Percentiles rank a stretch among this genome's conserved stretches.
phyloP scores from a whole-genome alignment of 2,113 vertebrate genomes.

The Himantopus leucocephalus region DNA sequence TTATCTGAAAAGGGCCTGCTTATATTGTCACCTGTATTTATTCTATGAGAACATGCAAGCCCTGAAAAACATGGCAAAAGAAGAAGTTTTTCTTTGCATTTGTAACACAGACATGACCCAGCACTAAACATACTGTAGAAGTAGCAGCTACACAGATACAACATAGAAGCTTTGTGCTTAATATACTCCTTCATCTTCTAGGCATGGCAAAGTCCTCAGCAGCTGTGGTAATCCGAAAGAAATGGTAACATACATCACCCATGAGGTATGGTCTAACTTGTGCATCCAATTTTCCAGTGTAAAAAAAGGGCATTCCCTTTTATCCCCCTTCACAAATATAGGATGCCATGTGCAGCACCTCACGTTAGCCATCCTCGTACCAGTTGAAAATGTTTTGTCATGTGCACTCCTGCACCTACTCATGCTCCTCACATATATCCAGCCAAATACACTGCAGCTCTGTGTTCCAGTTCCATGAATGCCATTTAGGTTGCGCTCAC shows the following conservation, averaged over 20 bases:
- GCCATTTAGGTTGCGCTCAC: not conserved
- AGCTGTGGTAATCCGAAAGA: constrained; percentile 7
- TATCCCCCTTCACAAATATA: constrained; percentile 4
- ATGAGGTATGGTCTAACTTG: constrained; percentile 34
- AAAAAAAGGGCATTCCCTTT: constrained; percentile 22
- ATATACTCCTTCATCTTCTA: not conserved
- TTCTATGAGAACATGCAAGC: not conserved
- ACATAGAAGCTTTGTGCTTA: constrained; percentile 37
- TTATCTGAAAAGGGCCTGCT: not conserved
- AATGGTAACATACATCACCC: not conserved
- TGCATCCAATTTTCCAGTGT: constrained; percentile 62
- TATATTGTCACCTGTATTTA: not conserved
- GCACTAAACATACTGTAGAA: not conserved
- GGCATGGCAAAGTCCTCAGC: constrained; percentile 26
- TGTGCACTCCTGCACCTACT: not conserved
- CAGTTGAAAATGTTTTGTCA: not conserved
- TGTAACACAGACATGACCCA: not conserved
- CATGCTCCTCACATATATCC: not conserved
- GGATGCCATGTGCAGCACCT: constrained; percentile 20
- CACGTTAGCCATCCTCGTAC: not conserved
- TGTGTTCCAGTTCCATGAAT: not conserved
- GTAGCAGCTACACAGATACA: constrained; percentile 26
- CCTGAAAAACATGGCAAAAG: not conserved
- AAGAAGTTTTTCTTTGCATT: not conserved
- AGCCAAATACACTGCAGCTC: not conserved